Base-by-base conservation (phyloP, 2,113 vertebrate genomes). In the Meriones unguiculatus region DNA sequence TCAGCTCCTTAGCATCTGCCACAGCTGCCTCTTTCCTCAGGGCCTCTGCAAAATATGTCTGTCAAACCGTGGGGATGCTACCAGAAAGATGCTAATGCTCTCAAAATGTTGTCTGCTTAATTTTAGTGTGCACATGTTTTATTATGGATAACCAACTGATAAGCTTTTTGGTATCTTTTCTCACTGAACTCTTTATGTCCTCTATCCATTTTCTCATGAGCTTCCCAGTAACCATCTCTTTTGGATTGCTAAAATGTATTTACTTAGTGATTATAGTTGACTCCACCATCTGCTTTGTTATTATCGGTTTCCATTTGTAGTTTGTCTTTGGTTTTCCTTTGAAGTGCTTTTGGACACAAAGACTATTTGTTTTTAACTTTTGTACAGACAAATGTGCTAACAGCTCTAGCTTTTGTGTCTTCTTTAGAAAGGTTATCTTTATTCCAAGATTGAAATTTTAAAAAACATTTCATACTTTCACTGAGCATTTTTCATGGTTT, bases 341-440 rank as follows among this genome's bases (percentile, higher is more conserved):
- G 65, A 94, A 72, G 32, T 67, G 41, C 77, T 89, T 91, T 91
- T 41, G 52, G 38, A 75, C 38, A 77, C 25, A 30, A 95, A 81
- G 38, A 91, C 50, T 54, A 11, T 70, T 87, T 70, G 30, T 59
- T 88, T 88, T 28, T 38, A n/a, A 57, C 35, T 73, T 87, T 90
- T 92, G 38, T 57, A 2, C 41, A 76, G 75, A 64, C 30, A 96
- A 38, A 82, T 78, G 69, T 67, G 76, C 54, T 50, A 59, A 18
- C 75, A n/a, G 9, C 80, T 82, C 57, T 88, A 59, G 41, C 70
- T 78, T 78, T 95, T 73, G 35, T 67, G 69, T 46, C 69, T 87
- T 73, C 28, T 50, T 95, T 85, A 86, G 87, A 94, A 94, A 94
- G 91, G 46, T 24, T 22, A n/a, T 69, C 35, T 90, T 72, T n/a